Base-by-base conservation (phyloP, 2,888 invertebrate genomes). In the Pterobdella sp. region DNA sequence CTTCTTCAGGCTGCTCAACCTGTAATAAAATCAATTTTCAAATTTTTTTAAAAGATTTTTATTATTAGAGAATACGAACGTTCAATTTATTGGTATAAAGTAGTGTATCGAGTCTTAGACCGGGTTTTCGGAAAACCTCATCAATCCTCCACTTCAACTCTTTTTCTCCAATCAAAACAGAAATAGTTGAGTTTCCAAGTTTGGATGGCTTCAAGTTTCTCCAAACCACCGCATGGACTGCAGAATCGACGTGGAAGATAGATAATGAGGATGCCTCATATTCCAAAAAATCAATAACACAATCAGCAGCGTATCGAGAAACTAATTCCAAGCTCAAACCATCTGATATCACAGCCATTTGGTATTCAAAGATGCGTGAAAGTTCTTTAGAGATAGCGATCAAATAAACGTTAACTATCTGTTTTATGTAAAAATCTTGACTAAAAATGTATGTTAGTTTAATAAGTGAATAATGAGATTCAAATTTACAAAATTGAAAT, bases 61-160 rank as follows among this genome's bases (percentile, higher is more conserved):
- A 18, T 56, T 31, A 7, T 35, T 56, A 72, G n/a, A 26, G 26
- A 32, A 52, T 68, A 32, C 42, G 34, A 29, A 66, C 66, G 29
- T 37, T 14, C 22, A 52, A 2, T n/a, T 72, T 32, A 29, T 71
- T 35, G 14, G 32, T 18, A n/a, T 72, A 72, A 29, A 75, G 68
- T 10, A 75, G 64, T 31, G 67, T 22, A 22, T 78, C 77, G 29
- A 72, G 74, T 2, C 77, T 72, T 14, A 78, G 68, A 2, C 75
- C 77, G 2, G 76, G 75, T 60, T 75, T 76, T 37, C 74, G 73
- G 60, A 77, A 74, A 1, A 78, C 37, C 29, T 77, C 77, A 37
- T 74, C 64, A 18, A 78, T 29, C 49, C 75, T 74, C 77, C 77
- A 78, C 36, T 78, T 78, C 56, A 76, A 65, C 69, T 78, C 77